Evolutionary conservation across 2,797 vertebrate genomes (phyloP).

Genomic region (Aphelocoma californica): DNA sequence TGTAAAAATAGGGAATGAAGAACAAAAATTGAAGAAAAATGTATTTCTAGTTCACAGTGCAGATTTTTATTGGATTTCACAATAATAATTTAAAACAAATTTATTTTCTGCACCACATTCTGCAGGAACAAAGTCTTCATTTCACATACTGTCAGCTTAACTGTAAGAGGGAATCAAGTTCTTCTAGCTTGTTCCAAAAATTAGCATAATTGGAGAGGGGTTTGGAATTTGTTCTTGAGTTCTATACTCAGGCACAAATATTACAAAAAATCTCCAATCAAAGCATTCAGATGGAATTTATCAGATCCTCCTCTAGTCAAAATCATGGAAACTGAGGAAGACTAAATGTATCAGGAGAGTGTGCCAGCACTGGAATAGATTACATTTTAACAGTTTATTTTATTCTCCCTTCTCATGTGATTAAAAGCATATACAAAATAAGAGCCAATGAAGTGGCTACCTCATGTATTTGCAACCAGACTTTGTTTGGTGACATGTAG

Average conservation of each 20-base stretch:
- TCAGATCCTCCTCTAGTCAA: neutral
- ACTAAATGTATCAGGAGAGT: neutral
- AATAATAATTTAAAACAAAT: neutral
- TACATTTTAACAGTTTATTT: neutral
- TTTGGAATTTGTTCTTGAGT: neutral
- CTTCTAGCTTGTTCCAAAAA: neutral
- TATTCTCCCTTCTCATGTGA: neutral
- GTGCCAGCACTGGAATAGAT: neutral
- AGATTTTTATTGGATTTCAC: neutral
- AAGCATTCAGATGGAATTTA: neutral
- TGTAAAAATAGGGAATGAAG: neutral
- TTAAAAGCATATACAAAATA: neutral
- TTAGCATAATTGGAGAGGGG: neutral
- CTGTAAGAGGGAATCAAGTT: neutral
- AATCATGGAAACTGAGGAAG: neutral
- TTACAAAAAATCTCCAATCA: neutral
- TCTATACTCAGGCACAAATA: neutral
- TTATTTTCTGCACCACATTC: neutral
- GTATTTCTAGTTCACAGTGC: neutral
- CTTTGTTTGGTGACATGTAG: neutral
- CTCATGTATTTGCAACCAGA: neutral
- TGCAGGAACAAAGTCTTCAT: neutral
- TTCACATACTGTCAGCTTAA: neutral
- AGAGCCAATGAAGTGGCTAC: neutral
- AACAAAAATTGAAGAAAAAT: neutral